phyloP scores from a whole-genome alignment of 2,888 invertebrate genomes.

The Laspeyria flexula region DNA sequence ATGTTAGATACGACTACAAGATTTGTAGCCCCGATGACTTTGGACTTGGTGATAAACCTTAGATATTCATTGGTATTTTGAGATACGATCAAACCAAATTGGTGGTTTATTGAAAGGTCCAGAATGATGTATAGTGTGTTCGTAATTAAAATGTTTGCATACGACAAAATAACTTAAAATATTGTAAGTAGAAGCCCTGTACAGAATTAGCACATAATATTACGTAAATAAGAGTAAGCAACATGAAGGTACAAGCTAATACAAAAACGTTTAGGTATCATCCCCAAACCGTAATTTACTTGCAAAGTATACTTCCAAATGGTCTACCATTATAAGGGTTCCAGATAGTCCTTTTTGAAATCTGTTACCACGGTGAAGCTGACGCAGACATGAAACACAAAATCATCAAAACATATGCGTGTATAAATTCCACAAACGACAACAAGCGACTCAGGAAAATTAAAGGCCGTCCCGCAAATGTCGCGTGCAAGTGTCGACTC shows the following conservation, averaged over 20 bases:
- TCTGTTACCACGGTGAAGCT: conserved; percentile 38
- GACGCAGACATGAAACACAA: conserved; percentile 35
- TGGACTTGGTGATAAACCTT: conserved; percentile 15
- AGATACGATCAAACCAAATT: conserved; percentile 16
- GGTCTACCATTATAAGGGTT: too few relatives aligned
- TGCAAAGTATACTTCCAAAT: conserved; percentile 23
- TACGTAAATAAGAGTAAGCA: too few relatives aligned
- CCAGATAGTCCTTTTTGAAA: conserved; percentile 26
- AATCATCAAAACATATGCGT: conserved; percentile 46
- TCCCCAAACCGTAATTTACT: conserved; percentile 30
- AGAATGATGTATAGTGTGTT: too few relatives aligned
- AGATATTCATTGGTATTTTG: conserved; percentile 1
- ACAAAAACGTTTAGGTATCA: conserved; percentile 7
- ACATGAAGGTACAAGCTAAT: too few relatives aligned
- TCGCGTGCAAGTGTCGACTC: conserved; percentile 54
- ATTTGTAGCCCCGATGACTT: conserved; percentile 14
- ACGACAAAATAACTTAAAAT: too few relatives aligned
- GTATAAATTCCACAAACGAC: conserved; percentile 47
- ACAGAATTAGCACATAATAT: too few relatives aligned
- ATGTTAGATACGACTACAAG: conserved; percentile 10
- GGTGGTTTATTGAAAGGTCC: neutral
- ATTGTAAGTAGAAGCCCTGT: too few relatives aligned
- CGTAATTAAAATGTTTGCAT: too few relatives aligned
- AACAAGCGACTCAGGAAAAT: conserved; percentile 54
- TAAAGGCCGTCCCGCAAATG: conserved; percentile 53